Evolutionary conservation across 1,140 invertebrate genomes (phyloP), one percentile per base, ranked within the genome.

Genomic region (Drosophila littoralis): DNA sequence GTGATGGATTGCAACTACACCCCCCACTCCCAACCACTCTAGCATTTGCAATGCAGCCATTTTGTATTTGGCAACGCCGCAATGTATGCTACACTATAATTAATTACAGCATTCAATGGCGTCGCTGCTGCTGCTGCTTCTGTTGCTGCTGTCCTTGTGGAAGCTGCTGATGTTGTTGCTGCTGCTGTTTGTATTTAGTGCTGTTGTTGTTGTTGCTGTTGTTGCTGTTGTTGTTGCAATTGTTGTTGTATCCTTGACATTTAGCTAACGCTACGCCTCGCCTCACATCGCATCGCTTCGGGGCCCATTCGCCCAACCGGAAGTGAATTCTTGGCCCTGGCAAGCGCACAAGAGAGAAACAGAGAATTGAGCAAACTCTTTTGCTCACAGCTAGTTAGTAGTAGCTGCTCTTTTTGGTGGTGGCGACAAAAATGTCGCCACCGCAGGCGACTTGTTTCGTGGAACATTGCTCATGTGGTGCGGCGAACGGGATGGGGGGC

Each of bases 161-260:
- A 8, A 28, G 50, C 52, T 40, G 10, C 32, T 55, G 33, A 17
- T 17, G 1, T 17, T 17, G 17, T 17, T 17, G 17, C 2, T 17
- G 50, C 52, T 38, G 10, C 32, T 55, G 33, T 45, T 60, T 52
- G 40, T 13, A 43, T 42, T 46, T 28, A 28, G 22, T 28, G 22
- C 22, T 65, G 45, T 61, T 66, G 59, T 36, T 67, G 40, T n/a
- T 51, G 60, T 1, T 42, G 9, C 13, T 57, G 13, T 36, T 59
- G 57, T 35, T 40, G 36, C 7, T 57, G 36, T 22, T 48, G 28
- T 17, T 40, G 33, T 38, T 61, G 45, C 6, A 28, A 69, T 74
- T 66, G 58, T 75, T 82, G 79, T 78, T 78, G 80, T 82, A 82
- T 83, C 80, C 80, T 83, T 83, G 81, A 83, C 81, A 83, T 83